A percentile compares a stretch with the other conserved stretches of the same genome.
Evolutionary conservation across 2,797 vertebrate species (phyloP).

Genomic region (Thripadectes ignobilis): DNA sequence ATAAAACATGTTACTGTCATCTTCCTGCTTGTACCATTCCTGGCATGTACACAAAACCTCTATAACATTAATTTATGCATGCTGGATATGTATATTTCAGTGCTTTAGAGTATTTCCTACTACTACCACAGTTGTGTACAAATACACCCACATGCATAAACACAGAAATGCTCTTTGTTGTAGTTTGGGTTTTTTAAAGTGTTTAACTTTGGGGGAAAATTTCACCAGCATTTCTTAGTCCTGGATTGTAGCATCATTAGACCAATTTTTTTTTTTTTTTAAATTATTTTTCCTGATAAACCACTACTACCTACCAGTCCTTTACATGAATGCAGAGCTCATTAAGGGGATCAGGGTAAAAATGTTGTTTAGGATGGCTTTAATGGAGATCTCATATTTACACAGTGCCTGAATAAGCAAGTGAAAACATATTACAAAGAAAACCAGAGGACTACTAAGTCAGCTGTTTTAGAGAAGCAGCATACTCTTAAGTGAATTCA

Average conservation of each 20-base stretch:
- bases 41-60: not conserved
- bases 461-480: not conserved
- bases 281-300: not conserved
- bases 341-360: not conserved
- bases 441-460: not conserved
- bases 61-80: not conserved
- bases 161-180: not conserved
- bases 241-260: not conserved
- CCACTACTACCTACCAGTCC: not conserved
- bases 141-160: not conserved
- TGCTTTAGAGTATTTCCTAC: not conserved
- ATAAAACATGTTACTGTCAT: conserved; percentile 7
- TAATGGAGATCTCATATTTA: not conserved
- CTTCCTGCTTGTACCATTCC: not conserved
- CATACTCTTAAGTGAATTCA: not conserved
- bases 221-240: not conserved
- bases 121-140: not conserved
- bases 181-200: not conserved
- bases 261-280: not conserved
- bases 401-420: not conserved
- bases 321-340: not conserved
- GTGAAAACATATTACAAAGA: not conserved
- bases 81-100: not conserved
- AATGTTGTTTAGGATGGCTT: not conserved
- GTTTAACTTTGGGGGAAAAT: not conserved